Evolutionary conservation across 2,113 vertebrate species (phyloP).

Genomic region (Dissostichus mawsoni): DNA sequence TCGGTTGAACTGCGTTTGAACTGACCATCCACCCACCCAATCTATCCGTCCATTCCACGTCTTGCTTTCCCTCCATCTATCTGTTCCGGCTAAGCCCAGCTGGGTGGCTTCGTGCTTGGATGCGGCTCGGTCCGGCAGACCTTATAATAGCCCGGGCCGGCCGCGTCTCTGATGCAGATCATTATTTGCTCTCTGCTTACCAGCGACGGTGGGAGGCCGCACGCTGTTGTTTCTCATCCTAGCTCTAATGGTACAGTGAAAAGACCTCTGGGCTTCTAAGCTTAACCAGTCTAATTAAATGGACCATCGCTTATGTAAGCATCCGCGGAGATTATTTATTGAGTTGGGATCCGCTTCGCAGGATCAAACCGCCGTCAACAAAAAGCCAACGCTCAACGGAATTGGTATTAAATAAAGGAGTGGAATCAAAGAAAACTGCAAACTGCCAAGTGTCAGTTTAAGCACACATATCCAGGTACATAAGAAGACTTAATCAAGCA

Average conservation of each 20-base stretch:
- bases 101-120: slow-evolving; percentile 63
- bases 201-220: slow-evolving; percentile 61
- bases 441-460: slow-evolving; percentile 72
- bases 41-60: slow-evolving; percentile 24
- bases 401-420: slow-evolving; percentile 70
- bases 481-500: slow-evolving; percentile 79
- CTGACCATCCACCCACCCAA: slow-evolving; percentile 58
- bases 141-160: slow-evolving; percentile 62
- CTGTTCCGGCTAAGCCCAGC: slow-evolving; percentile 54
- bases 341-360: slow-evolving; percentile 72
- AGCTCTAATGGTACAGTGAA: slow-evolving; percentile 75
- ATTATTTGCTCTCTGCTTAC: slow-evolving; percentile 77
- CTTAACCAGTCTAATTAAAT: slow-evolving; percentile 83
- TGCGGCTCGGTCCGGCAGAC: slow-evolving; percentile 62
- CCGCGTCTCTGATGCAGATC: slow-evolving; percentile 68
- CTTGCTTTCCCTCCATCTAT: slow-evolving; percentile 41
- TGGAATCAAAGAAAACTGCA: slow-evolving; percentile 68
- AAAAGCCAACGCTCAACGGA: slow-evolving; percentile 63
- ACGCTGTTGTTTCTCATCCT: slow-evolving; percentile 75
- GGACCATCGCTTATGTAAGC: slow-evolving; percentile 75
- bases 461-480: slow-evolving; percentile 78
- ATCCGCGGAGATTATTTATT: slow-evolving; percentile 78
- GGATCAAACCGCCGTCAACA: slow-evolving; percentile 75
- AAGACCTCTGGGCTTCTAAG: slow-evolving; percentile 79
- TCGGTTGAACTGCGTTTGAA: slow-evolving; percentile 73